phyloP scores from a whole-genome alignment of 2,888 invertebrate species.

The Plebejus anna region DNA sequence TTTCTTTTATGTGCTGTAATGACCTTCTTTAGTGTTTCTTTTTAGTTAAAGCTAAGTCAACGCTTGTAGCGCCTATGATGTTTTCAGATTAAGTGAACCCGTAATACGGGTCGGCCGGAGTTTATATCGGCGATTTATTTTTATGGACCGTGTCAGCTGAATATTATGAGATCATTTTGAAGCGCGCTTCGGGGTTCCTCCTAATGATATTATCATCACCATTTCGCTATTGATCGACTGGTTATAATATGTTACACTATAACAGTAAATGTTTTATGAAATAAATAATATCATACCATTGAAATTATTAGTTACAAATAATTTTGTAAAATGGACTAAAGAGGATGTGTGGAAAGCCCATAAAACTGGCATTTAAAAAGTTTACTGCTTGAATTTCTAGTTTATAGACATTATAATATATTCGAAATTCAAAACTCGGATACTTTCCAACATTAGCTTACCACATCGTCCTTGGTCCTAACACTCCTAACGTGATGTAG shows the following conservation, averaged over 20 bases:
- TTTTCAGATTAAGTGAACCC: slow-evolving; percentile 57
- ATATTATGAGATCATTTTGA: slow-evolving; percentile 19
- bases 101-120: slow-evolving; percentile 43
- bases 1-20: slow-evolving; percentile 74
- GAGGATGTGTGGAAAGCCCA: too few species aligned
- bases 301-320: neutral
- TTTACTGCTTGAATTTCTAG: too few species aligned
- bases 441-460: neutral
- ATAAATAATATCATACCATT: neutral
- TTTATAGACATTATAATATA: too few species aligned
- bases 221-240: neutral
- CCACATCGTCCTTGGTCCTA: neutral
- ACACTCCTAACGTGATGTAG: neutral
- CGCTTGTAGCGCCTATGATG: slow-evolving; percentile 46
- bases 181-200: neutral
- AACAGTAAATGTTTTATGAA: neutral
- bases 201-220: slow-evolving; percentile 14
- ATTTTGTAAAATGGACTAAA: too few species aligned
- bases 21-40: slow-evolving; percentile 63
- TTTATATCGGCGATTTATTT: slow-evolving; percentile 42
- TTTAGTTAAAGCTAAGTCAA: slow-evolving; percentile 52
- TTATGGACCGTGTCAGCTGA: slow-evolving; percentile 33
- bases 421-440: neutral
- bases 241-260: neutral
- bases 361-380: too few species aligned